A percentile compares a stretch with the other conserved stretches of the same genome.
These are phyloP conservation scores for Sesia bembeciformis DNA, from an alignment of 2,888 invertebrate genomes.

Conservation along the genomic window DNA sequence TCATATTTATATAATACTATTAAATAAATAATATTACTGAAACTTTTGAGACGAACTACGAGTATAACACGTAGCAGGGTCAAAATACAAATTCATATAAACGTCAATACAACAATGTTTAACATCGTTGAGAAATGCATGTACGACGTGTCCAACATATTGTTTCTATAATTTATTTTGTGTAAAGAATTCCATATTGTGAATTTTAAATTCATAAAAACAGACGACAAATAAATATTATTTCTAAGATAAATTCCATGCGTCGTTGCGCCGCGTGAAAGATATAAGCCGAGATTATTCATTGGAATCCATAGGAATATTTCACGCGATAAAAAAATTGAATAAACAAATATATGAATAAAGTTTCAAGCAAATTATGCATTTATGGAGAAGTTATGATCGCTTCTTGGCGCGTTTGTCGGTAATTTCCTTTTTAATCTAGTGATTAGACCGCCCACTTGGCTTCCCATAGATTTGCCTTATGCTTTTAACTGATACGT, in stretches of 20 bases:
- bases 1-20: too few relatives aligned
- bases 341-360: constrained; percentile 53
- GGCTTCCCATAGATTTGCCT: constrained; percentile 17
- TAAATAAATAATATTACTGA: too few relatives aligned
- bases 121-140: too few relatives aligned
- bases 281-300: constrained; percentile 30
- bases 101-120: too few relatives aligned
- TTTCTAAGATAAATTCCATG: constrained; percentile 1
- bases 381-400: constrained; percentile 50
- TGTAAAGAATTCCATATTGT: constrained; percentile 17
- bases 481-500: too few relatives aligned
- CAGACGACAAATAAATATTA: background rate
- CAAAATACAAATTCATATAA: too few relatives aligned
- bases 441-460: constrained; percentile 57
- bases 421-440: constrained; percentile 58
- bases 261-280: constrained; percentile 5
- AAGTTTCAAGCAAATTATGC: constrained; percentile 51
- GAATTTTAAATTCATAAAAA: constrained; percentile 10
- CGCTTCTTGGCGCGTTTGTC: constrained; percentile 37
- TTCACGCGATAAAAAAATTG: constrained; percentile 42
- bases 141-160: too few relatives aligned
- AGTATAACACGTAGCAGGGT: too few relatives aligned
- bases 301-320: constrained; percentile 29
- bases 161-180: constrained; percentile 11
- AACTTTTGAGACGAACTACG: too few relatives aligned